phyloP scores from a whole-genome alignment of 2,888 invertebrate species.

The Rhagonycha lutea region DNA sequence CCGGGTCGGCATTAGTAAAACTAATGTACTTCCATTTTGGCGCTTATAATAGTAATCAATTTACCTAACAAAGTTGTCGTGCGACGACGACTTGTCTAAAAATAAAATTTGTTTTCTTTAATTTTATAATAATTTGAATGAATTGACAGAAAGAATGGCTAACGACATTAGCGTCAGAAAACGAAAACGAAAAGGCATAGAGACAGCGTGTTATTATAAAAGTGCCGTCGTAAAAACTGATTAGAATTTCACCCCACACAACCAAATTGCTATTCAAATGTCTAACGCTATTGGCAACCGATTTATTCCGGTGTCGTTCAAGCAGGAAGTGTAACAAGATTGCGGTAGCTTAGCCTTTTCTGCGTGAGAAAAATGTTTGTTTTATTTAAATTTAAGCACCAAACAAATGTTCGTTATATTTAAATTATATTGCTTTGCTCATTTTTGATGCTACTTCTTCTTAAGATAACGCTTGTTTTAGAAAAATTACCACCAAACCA shows the following conservation, averaged over 20 bases:
- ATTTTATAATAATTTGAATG: slow-evolving; percentile 5
- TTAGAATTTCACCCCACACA: slow-evolving; percentile 55
- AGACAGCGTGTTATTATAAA: slow-evolving; percentile 52
- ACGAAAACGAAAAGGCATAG: slow-evolving; percentile 41
- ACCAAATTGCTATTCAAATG: slow-evolving; percentile 57
- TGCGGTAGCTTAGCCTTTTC: slow-evolving; percentile 47
- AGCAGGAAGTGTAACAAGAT: slow-evolving; percentile 50
- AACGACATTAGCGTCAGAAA: slow-evolving; percentile 34
- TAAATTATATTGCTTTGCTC: slow-evolving; percentile 42
- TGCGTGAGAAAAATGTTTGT: slow-evolving; percentile 53
- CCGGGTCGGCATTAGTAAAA: neutral
- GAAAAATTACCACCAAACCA: slow-evolving; percentile 24
- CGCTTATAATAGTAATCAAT: neutral
- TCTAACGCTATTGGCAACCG: slow-evolving; percentile 56
- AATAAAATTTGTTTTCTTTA: slow-evolving; percentile 7
- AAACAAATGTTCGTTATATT: slow-evolving; percentile 50
- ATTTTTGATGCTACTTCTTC: slow-evolving; percentile 25
- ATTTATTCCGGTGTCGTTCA: slow-evolving; percentile 55
- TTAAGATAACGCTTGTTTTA: slow-evolving; percentile 29
- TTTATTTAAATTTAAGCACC: slow-evolving; percentile 54
- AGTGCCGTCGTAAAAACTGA: slow-evolving; percentile 55
- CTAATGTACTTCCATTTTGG: neutral
- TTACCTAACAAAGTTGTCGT: neutral
- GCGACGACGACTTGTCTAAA: neutral
- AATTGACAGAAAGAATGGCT: slow-evolving; percentile 21